Percentiles rank a stretch among this genome's conserved stretches.
Evolutionary conservation across 2,797 vertebrate genomes (phyloP).

Genomic region (Gymnothorax javanicus): DNA sequence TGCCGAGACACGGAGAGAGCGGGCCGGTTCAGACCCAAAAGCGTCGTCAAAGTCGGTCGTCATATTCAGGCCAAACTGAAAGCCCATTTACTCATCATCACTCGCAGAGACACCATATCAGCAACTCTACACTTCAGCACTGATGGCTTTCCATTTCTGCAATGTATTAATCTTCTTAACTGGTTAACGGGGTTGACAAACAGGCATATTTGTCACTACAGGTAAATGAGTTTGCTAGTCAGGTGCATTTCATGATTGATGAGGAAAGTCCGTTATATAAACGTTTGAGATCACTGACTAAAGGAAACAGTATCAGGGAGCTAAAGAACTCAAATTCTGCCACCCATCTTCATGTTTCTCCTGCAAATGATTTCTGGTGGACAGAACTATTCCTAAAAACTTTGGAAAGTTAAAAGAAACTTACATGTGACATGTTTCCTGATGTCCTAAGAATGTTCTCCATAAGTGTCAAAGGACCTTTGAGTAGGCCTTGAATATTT

Average conservation of each 20-base stretch:
- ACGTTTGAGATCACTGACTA: no score
- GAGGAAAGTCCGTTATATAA: no score
- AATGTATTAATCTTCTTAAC: no score
- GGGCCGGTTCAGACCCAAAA: no score
- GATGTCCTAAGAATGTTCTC: not conserved
- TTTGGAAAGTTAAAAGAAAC: not conserved
- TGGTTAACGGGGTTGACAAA: no score
- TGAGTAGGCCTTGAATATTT: not conserved
- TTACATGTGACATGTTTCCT: not conserved
- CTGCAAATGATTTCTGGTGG: not conserved
- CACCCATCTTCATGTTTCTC: not conserved
- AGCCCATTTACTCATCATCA: not conserved
- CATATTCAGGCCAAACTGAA: not conserved
- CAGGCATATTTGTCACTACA: no score
- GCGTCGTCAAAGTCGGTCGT: no score
- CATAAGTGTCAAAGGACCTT: not conserved
- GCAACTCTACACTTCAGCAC: not conserved
- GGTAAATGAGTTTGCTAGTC: no score
- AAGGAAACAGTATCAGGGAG: no score
- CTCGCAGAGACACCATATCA: not conserved
- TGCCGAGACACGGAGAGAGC: slow-evolving; percentile 51
- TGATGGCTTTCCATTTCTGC: not conserved
- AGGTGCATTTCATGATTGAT: no score
- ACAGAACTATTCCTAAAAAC: not conserved
- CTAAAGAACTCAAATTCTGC: not conserved